Conservation (phyloP, 2,888 invertebrate species). For the Ochropleura leucogaster region DNA sequence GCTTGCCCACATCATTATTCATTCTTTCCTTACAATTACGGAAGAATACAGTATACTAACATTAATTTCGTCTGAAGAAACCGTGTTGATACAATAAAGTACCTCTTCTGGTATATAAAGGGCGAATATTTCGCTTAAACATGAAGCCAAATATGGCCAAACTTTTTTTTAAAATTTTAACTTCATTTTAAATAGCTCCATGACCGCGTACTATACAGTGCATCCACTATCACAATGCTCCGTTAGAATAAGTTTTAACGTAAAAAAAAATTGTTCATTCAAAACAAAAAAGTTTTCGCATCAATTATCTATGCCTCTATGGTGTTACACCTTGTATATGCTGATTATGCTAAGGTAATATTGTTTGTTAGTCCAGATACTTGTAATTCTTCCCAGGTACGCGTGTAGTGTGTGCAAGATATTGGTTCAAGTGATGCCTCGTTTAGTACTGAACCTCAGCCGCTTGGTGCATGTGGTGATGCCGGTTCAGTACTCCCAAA, state of each 20-base stretch:
- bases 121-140: neutral
- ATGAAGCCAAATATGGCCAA: neutral
- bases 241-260: no score
- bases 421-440: neutral
- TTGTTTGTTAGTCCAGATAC: neutral
- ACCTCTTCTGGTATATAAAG: neutral
- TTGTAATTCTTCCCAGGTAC: neutral
- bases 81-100: constrained; percentile 6
- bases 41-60: neutral
- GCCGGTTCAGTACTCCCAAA: constrained; percentile 76
- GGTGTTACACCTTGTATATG: no score
- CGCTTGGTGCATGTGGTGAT: constrained; percentile 25
- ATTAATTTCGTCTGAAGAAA: constrained; percentile 21
- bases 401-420: neutral
- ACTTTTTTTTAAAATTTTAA: no score
- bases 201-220: no score
- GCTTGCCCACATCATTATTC: no score
- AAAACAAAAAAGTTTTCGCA: no score
- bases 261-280: no score
- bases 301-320: no score
- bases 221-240: no score
- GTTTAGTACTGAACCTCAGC: constrained; percentile 12
- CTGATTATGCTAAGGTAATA: neutral
- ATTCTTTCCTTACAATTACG: neutral
- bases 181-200: no score